These are phyloP conservation scores for Baccha elongata DNA, from an alignment of 2,888 invertebrate genomes.

Conservation along the genomic window DNA sequence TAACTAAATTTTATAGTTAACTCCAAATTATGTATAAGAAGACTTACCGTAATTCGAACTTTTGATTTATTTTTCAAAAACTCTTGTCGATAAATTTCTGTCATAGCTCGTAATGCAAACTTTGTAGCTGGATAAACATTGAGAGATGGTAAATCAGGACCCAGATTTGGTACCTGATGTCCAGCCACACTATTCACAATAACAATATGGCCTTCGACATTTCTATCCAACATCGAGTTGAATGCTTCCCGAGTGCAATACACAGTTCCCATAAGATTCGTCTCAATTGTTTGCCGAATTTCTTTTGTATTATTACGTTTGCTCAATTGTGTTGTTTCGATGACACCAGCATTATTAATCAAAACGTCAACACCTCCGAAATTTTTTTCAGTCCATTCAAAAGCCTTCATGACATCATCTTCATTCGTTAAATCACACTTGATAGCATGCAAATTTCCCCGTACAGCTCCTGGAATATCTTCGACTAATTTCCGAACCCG, in stretches of 20 bases:
- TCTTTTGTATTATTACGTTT: slow-evolving; percentile 76
- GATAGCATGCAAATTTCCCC: slow-evolving; percentile 76
- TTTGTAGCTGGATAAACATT: slow-evolving; percentile 82
- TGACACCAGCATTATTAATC: slow-evolving; percentile 85
- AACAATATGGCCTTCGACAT: slow-evolving; percentile 83
- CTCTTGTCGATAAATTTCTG: slow-evolving; percentile 82
- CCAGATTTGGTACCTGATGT: slow-evolving; percentile 80
- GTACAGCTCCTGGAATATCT: slow-evolving; percentile 74
- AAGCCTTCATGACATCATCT: slow-evolving; percentile 83
- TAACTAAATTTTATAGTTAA: not conserved
- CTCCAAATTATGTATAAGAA: not conserved
- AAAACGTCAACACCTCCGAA: slow-evolving; percentile 85
- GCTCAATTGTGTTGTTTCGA: slow-evolving; percentile 78
- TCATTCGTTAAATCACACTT: slow-evolving; percentile 84
- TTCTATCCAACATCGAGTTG: slow-evolving; percentile 82
- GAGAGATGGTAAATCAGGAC: slow-evolving; percentile 78
- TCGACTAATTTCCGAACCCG: slow-evolving; percentile 77
- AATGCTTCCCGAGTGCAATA: slow-evolving; percentile 83
- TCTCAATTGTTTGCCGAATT: slow-evolving; percentile 82
- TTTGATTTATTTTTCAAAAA: slow-evolving; percentile 79
- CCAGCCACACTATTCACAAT: slow-evolving; percentile 82
- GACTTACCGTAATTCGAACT: slow-evolving; percentile 80
- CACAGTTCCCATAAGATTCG: slow-evolving; percentile 83
- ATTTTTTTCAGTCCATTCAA: slow-evolving; percentile 83
- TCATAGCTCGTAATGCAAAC: slow-evolving; percentile 81